These are phyloP conservation scores for Chiloscyllium punctatum DNA, from an alignment of 2,797 vertebrate species.

Conservation along the genomic window DNA sequence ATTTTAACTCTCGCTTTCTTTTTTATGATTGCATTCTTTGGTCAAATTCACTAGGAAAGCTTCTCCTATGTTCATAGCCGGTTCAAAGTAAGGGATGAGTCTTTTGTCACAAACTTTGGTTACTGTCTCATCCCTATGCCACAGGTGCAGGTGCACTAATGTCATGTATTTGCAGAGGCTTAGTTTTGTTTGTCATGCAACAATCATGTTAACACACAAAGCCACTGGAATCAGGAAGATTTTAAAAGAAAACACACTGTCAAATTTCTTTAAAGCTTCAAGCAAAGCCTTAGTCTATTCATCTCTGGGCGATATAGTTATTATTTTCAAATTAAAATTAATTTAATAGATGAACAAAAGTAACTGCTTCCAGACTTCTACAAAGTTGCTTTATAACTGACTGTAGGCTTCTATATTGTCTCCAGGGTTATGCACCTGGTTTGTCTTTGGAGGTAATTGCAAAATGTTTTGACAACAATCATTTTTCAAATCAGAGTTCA, in stretches of 20 bases:
- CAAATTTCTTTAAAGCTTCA: neutral
- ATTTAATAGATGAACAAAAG: neutral
- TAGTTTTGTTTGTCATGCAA: neutral
- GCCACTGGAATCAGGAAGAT: neutral
- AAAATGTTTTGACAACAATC: neutral
- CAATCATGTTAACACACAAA: neutral
- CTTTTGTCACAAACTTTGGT: neutral
- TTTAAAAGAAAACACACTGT: neutral
- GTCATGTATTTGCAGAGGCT: neutral
- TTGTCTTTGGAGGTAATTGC: neutral
- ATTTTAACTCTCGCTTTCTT: neutral
- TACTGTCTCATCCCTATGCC: neutral
- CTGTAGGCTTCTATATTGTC: neutral
- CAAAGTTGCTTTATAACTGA: neutral
- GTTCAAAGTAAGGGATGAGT: neutral
- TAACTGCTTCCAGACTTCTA: neutral
- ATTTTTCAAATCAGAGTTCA: neutral
- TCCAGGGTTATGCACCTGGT: neutral
- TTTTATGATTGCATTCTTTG: neutral
- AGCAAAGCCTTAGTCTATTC: neutral
- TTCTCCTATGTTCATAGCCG: neutral
- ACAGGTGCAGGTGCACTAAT: neutral
- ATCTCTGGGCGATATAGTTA: neutral
- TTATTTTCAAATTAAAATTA: constrained; percentile 3
- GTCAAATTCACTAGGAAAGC: neutral